phyloP scores from a whole-genome alignment of 1,140 invertebrate species.

The Nasonia giraulti region DNA sequence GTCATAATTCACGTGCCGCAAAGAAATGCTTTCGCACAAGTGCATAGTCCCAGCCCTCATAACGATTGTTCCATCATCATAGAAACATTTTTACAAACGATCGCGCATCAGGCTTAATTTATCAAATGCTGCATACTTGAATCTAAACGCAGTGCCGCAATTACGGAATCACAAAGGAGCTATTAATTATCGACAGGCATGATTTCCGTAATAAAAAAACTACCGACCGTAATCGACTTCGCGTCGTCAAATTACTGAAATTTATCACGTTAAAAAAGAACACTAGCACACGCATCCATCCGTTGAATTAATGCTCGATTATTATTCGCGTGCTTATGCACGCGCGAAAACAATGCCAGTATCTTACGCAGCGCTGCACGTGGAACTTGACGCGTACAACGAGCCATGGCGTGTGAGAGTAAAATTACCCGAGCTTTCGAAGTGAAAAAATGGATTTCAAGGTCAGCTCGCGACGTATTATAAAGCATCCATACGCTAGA shows the following conservation, averaged over 20 bases:
- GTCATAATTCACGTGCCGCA: neutral
- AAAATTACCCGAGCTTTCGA: constrained; percentile 21
- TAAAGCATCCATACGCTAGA: neutral
- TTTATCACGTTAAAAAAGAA: too few relatives aligned
- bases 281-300: too few relatives aligned
- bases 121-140: neutral
- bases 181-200: neutral
- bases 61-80: constrained; percentile 1
- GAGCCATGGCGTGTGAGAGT: constrained; percentile 10
- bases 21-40: neutral
- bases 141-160: neutral
- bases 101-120: neutral
- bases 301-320: too few relatives aligned
- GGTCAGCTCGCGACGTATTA: constrained; percentile 35
- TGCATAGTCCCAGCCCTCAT: neutral
- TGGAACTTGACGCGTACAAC: neutral
- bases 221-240: neutral
- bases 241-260: too few relatives aligned
- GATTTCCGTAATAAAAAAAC: neutral
- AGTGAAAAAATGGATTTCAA: constrained; percentile 52
- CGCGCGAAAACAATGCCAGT: too few relatives aligned
- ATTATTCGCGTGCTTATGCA: too few relatives aligned
- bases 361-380: neutral
- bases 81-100: neutral
- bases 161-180: neutral